Conservation (phyloP, 2,113 vertebrate genomes). For the Hyla sarda region DNA sequence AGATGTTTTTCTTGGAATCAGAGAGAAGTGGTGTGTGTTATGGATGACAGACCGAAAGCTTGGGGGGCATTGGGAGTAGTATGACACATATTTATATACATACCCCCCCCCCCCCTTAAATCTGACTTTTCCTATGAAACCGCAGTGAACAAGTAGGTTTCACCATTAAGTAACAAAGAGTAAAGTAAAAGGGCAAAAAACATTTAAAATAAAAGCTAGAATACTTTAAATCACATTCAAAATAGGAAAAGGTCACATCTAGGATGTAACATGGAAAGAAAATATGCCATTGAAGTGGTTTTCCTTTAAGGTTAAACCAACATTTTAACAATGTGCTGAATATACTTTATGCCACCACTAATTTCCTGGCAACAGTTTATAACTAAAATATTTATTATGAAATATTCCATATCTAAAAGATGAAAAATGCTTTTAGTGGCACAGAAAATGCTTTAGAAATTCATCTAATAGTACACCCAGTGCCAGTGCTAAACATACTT, state of each 20-base stretch:
- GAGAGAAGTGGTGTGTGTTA: too few species aligned
- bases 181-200: not conserved
- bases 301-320: constrained; percentile 65
- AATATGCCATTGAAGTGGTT: constrained; percentile 52
- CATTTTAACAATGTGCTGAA: constrained; percentile 64
- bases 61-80: too few species aligned
- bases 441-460: constrained; percentile 49
- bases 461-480: not conserved
- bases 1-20: too few species aligned
- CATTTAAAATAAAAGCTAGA: not conserved
- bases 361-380: constrained; percentile 66
- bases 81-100: too few species aligned
- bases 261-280: constrained; percentile 59
- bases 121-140: too few species aligned
- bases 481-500: not conserved
- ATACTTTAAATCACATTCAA: constrained; percentile 58
- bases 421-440: constrained; percentile 50
- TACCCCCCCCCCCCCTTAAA: too few species aligned
- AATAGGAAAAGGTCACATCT: constrained; percentile 60
- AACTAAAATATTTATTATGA: constrained; percentile 63
- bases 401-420: constrained; percentile 55
- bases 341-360: constrained; percentile 60
- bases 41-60: too few species aligned
- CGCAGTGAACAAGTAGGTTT: too few species aligned
- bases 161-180: too few species aligned